Evolutionary conservation across 2,113 vertebrate genomes (phyloP).

Genomic region (Balaenoptera acutorostrata): DNA sequence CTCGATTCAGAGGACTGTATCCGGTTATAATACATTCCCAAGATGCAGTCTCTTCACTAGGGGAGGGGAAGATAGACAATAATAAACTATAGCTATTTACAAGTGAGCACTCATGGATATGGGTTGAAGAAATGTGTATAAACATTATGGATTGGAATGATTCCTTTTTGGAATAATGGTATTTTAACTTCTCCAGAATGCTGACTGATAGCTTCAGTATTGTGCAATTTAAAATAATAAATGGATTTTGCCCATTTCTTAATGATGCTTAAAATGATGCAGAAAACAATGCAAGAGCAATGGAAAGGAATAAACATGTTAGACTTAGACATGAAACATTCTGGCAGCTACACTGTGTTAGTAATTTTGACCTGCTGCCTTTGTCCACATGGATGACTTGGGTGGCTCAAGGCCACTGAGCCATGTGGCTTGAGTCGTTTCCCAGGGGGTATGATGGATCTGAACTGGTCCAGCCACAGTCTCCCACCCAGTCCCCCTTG

Average conservation of each 20-base stretch:
- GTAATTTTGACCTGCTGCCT: neutral
- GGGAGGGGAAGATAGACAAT: too few relatives aligned
- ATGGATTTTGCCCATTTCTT: neutral
- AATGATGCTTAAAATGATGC: constrained; percentile 20
- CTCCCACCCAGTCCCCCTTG: neutral
- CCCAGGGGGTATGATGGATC: neutral
- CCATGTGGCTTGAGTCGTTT: neutral
- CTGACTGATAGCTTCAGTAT: neutral
- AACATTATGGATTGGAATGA: neutral
- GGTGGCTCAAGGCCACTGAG: neutral
- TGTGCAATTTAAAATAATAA: neutral
- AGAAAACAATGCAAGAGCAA: neutral
- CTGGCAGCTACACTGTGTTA: neutral
- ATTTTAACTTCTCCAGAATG: neutral
- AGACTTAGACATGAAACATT: accelerated
- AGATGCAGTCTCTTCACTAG: accelerated
- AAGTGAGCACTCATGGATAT: neutral
- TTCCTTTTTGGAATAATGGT: neutral
- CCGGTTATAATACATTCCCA: neutral
- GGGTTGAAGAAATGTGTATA: neutral
- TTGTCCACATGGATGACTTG: neutral
- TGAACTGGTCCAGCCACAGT: neutral
- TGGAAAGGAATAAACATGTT: neutral
- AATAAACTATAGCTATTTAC: neutral
- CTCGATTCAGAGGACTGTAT: accelerated